Conservation (phyloP, 2,113 vertebrate genomes). For the Protobothrops mucrosquamatus region DNA sequence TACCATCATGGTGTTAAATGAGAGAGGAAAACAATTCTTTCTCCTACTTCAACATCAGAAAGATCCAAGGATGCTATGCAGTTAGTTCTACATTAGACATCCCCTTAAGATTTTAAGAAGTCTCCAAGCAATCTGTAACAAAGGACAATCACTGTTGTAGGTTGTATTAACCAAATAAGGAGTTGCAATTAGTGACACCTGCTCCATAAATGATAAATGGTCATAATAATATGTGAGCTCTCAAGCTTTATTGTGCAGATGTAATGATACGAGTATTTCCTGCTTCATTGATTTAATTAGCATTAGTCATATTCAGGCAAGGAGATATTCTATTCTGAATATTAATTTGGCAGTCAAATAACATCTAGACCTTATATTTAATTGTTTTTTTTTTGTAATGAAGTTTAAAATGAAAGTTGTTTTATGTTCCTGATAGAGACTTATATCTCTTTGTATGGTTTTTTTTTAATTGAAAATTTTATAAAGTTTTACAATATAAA, state of each 20-base stretch:
- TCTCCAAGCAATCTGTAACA: slow-evolving; percentile 27
- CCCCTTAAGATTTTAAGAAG: background rate
- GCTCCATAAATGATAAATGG: slow-evolving; percentile 33
- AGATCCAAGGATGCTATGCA: background rate
- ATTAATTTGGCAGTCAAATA: slow-evolving; percentile 48
- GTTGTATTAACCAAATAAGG: slow-evolving; percentile 22
- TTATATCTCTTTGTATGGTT: slow-evolving; percentile 27
- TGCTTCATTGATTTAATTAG: slow-evolving; percentile 49
- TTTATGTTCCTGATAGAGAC: slow-evolving; percentile 41
- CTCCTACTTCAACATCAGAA: background rate
- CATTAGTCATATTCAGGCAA: slow-evolving; percentile 42
- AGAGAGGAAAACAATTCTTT: background rate
- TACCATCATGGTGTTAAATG: background rate
- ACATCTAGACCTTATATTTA: slow-evolving; percentile 37
- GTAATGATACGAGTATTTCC: slow-evolving; percentile 39
- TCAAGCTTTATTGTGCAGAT: slow-evolving; percentile 25
- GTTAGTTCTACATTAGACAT: background rate
- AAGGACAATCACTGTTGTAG: background rate
- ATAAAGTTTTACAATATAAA: too few species aligned
- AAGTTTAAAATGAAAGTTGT: slow-evolving; percentile 48
- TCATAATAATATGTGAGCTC: slow-evolving; percentile 41
- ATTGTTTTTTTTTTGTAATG: slow-evolving; percentile 53
- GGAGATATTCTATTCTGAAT: slow-evolving; percentile 24
- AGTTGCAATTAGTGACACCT: slow-evolving; percentile 26
- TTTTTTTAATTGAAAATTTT: too few species aligned